phyloP scores from a whole-genome alignment of 2,888 invertebrate genomes.

The Noctua comes region DNA sequence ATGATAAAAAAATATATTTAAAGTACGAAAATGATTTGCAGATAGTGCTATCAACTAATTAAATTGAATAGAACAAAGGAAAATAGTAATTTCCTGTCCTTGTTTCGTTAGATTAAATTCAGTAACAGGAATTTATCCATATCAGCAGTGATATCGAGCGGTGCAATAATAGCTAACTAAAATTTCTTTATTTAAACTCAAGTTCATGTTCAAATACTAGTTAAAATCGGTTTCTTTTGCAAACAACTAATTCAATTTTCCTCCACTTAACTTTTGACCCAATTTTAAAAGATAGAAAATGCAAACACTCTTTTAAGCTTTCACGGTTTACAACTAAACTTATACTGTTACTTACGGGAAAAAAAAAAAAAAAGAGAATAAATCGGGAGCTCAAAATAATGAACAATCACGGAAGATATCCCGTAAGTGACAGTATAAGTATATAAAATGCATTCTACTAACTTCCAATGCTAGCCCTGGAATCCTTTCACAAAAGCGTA shows the following conservation, averaged over 20 bases:
- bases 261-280: background rate
- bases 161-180: background rate
- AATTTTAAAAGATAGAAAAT: background rate
- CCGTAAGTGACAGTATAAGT: no score
- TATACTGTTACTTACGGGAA: no score
- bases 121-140: background rate
- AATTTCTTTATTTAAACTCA: background rate
- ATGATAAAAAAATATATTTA: background rate
- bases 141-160: slow-evolving; percentile 29
- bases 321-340: no score
- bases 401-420: no score
- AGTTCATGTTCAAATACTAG: background rate
- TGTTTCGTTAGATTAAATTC: slow-evolving; percentile 20
- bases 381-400: no score
- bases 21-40: background rate
- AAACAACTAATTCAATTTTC: background rate
- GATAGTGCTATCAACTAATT: background rate
- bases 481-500: background rate
- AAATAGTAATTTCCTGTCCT: background rate
- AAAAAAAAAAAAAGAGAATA: no score
- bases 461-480: background rate
- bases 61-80: background rate
- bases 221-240: background rate
- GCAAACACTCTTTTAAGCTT: no score
- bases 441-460: background rate